Conservation (phyloP, 1,140 invertebrate genomes). For the Chelonus insularis region DNA sequence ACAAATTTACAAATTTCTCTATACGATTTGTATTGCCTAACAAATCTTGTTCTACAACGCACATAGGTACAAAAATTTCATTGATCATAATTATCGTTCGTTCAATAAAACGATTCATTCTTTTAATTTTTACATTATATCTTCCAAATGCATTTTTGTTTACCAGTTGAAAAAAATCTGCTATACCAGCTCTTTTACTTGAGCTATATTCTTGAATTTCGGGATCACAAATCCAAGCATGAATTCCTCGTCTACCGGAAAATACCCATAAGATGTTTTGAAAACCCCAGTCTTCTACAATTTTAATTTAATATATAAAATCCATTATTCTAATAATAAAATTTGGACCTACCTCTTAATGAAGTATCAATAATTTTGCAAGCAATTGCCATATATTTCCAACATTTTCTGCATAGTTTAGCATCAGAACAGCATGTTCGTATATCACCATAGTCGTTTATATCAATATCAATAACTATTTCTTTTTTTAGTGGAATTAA, state of each 20-base stretch:
- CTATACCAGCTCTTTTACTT: slow-evolving; percentile 25
- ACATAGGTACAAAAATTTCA: slow-evolving; percentile 69
- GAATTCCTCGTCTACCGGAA: slow-evolving; percentile 93
- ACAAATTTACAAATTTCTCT: slow-evolving; percentile 68
- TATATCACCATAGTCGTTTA: slow-evolving; percentile 99
- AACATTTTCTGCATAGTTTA: slow-evolving; percentile 91
- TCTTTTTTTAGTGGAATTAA: slow-evolving; percentile 76
- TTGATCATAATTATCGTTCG: slow-evolving; percentile 71
- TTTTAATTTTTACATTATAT: not conserved
- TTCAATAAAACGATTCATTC: slow-evolving; percentile 55
- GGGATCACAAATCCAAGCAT: slow-evolving; percentile 97
- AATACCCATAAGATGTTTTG: slow-evolving; percentile 94
- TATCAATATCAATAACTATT: slow-evolving; percentile 98
- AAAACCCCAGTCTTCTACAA: slow-evolving; percentile 91
- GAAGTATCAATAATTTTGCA: slow-evolving; percentile 87
- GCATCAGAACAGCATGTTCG: slow-evolving; percentile 88
- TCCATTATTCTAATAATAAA: no score
- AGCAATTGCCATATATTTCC: slow-evolving; percentile 95
- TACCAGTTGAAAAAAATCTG: not conserved
- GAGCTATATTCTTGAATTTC: slow-evolving; percentile 64
- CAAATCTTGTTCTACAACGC: slow-evolving; percentile 68
- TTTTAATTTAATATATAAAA: no score
- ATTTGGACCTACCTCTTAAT: slow-evolving; percentile 81
- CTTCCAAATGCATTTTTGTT: not conserved
- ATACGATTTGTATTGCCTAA: slow-evolving; percentile 59